Base-by-base conservation (phyloP, 2,797 vertebrate genomes). In the Anas flavirostris region DNA sequence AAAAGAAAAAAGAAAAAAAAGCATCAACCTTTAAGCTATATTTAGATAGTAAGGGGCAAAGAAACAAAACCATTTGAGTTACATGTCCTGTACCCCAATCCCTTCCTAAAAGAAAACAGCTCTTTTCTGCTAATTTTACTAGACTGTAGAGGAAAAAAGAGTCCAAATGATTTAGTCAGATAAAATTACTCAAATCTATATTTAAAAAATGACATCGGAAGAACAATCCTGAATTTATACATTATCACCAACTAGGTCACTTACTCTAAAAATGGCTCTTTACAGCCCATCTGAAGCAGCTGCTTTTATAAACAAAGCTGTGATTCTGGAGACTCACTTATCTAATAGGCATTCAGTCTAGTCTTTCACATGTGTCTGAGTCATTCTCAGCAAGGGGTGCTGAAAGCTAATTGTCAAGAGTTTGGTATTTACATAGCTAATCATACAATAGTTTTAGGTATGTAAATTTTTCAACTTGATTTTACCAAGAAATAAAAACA, bases 401-500 rank as follows among this genome's bases (percentile, higher is more conserved):
- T 82, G 64, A 94, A 95, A 87, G 28, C 52, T 90, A 82, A 97
- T n/a, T 92, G 84, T 48, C 17, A 70, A 33, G 37, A 80, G 48
- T 64, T 75, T 92, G 50, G 33, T 56, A 83, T 95, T 95, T 85
- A 78, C 64, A 53, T 39, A 92, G 74, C 59, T 85, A 88, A 88
- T 83, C 39, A 88, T 69, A 95, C 63, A 48, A 26, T 25, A 76
- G 50, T 55, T 97, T 88, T 41, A 91, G 55, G 48, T 74, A 66
- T 22, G 62, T 12, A 69, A 1, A 86, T 85, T 93, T 96, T 96
- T 93, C 72, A 43, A 89, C 43, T 80, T 91, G 35, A 90, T 94
- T 96, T 95, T 85, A 80, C 59, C 48, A 79, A 88, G 55, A 94
- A 96, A 90, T 80, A 67, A 82, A 88, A 87, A 50, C 14, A 89